These are phyloP conservation scores for Florisuga fusca DNA, from an alignment of 2,797 vertebrate genomes.

Conservation along the genomic window DNA sequence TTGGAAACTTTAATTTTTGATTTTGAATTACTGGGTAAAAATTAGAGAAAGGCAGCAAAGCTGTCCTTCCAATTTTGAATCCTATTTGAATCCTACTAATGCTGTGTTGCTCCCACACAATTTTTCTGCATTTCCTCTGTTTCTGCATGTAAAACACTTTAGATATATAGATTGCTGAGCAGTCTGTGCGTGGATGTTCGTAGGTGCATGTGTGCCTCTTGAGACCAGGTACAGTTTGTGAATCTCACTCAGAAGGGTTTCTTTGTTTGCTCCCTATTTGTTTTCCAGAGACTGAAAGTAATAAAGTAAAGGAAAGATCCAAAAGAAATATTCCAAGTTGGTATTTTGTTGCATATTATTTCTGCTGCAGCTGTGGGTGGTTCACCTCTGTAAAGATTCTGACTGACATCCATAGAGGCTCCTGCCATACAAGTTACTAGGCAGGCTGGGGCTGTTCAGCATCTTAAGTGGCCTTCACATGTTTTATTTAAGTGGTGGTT, in stretches of 20 bases:
- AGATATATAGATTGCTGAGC: neutral
- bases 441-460: neutral
- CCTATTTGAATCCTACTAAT: neutral
- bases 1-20: neutral
- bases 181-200: neutral
- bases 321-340: neutral
- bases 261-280: neutral
- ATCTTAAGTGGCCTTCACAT: fast-evolving
- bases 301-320: neutral
- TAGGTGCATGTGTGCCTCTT: fast-evolving
- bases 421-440: neutral
- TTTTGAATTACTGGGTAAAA: neutral
- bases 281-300: neutral
- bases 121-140: neutral
- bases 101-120: neutral
- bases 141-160: neutral
- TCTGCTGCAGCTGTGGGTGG: neutral
- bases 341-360: neutral
- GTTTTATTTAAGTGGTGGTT: neutral
- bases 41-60: neutral
- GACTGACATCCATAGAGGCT: fast-evolving
- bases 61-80: neutral
- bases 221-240: neutral
- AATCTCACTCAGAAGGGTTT: neutral
- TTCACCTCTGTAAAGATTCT: neutral